Evolutionary conservation across 2,113 vertebrate genomes (phyloP), one percentile per base, ranked within the genome.

Genomic region (Lampris megalopsis): DNA sequence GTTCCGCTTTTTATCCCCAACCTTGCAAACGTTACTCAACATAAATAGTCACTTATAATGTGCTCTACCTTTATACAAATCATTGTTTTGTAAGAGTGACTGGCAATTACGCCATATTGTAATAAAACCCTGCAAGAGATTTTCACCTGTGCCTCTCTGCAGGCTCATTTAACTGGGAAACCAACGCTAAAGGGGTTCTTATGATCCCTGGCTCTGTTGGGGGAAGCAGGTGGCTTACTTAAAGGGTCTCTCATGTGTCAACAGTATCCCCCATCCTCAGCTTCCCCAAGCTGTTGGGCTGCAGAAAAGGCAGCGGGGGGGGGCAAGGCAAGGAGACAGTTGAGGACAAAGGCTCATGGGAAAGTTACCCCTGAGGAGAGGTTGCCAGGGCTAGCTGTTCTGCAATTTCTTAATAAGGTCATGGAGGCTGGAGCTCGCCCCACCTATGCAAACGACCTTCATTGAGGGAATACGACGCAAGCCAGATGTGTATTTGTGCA

Each of bases 321-420:
- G 53, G 68, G 56, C 63, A 73, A 77, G 75, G 68, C 63, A 71
- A 56, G 68, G 75, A 86, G 35, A 82, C 73, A 84, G 66, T 81
- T 73, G 52, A 81, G 80, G 76, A 72, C 80, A 89, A 85, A 90
- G 77, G 77, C 88, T 83, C 88, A 80, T 87, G 84, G 86, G 86
- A 91, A 86, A 83, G 74, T 60, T 61, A 57, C 78, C 85, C 73
- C 62, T 79, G 68, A 71, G 82, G 47, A 82, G 77, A 78, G 68
- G 85, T 90, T 89, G 80, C 83, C 74, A 74, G 60, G 90, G 83
- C 71, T 69, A 77, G n/a, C 68, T 0, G 2, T 73, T 83, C 63
- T 68, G 58, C 66, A 77, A 56, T 86, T 77, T 63, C 75, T 77
- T 90, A 91, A 90, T 90, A 81, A 89, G 82, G 89, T 88, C 85